Percentiles rank a stretch among this genome's conserved stretches.
These are phyloP conservation scores for Propithecus perrieri DNA, from an alignment of 2,797 vertebrate genomes.

Conservation along the genomic window DNA sequence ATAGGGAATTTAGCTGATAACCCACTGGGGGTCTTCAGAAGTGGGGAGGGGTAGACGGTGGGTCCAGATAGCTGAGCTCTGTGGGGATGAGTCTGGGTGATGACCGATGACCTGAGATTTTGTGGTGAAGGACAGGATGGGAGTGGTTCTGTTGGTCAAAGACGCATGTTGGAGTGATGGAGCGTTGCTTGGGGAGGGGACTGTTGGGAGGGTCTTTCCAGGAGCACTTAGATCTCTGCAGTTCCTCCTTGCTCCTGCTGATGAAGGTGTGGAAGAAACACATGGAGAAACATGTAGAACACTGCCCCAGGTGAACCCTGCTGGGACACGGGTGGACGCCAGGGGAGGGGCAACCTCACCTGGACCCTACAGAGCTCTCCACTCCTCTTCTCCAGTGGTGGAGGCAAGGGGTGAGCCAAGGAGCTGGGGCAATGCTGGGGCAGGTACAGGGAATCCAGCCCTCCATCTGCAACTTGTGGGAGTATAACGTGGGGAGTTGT, in stretches of 20 bases:
- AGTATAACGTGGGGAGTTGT: background rate
- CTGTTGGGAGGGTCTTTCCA: background rate
- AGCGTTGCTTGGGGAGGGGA: too few species aligned
- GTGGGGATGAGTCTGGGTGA: background rate
- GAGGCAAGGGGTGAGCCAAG: background rate
- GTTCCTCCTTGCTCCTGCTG: background rate
- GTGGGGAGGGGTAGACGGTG: too few species aligned
- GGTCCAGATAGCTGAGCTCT: background rate
- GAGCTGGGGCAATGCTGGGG: too few species aligned
- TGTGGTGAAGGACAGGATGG: background rate
- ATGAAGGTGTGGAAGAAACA: background rate
- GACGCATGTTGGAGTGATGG: background rate
- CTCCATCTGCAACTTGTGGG: background rate
- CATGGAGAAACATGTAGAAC: background rate
- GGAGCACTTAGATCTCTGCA: background rate
- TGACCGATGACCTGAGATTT: background rate
- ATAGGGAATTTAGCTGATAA: background rate
- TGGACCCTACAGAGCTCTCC: background rate
- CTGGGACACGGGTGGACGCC: fast-evolving
- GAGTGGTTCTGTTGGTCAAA: background rate
- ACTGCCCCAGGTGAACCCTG: background rate
- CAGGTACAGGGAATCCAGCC: too few species aligned
- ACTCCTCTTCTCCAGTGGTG: background rate
- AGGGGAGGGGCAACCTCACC: too few species aligned
- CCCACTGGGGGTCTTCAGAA: background rate